Conservation (phyloP, 2,888 invertebrate genomes). For the Stenodema calcarata region DNA sequence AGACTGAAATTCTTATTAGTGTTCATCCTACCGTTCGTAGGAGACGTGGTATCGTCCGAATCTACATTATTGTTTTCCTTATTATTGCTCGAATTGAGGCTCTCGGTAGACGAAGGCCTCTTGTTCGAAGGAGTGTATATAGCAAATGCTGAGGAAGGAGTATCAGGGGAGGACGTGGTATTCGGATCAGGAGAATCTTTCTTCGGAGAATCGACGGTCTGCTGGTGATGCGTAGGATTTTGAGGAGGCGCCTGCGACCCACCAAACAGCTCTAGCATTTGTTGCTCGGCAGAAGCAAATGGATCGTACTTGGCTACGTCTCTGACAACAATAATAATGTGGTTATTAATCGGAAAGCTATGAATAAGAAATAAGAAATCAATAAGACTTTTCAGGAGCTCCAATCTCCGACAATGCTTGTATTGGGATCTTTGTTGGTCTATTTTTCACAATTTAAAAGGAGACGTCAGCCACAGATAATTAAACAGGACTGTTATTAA, state of each 20-base stretch:
- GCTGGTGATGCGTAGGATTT: slow-evolving; percentile 56
- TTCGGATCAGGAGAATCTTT: slow-evolving; percentile 42
- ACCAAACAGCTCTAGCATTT: slow-evolving; percentile 80
- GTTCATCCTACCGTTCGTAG: slow-evolving; percentile 47
- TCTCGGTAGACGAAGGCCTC: slow-evolving; percentile 28
- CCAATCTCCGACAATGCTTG: too few relatives aligned
- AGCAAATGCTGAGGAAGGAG: slow-evolving; percentile 62
- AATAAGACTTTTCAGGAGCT: too few relatives aligned
- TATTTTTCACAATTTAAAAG: too few relatives aligned
- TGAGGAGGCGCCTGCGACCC: background rate
- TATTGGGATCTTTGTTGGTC: too few relatives aligned
- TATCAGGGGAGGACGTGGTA: slow-evolving; percentile 58
- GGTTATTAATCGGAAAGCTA: background rate
- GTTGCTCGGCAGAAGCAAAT: slow-evolving; percentile 78
- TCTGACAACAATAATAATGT: slow-evolving; percentile 31
- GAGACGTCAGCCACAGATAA: too few relatives aligned
- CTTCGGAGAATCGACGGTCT: background rate
- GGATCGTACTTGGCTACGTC: slow-evolving; percentile 72
- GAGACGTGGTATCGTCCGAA: slow-evolving; percentile 33
- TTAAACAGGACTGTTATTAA: too few relatives aligned
- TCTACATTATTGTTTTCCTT: slow-evolving; percentile 50
- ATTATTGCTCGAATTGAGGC: slow-evolving; percentile 37
- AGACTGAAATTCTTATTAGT: slow-evolving; percentile 55
- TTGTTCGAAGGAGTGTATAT: slow-evolving; percentile 52
- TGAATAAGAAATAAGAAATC: too few relatives aligned